These are phyloP conservation scores for Strix aluco DNA, from an alignment of 2,113 vertebrate genomes.

Conservation along the genomic window DNA sequence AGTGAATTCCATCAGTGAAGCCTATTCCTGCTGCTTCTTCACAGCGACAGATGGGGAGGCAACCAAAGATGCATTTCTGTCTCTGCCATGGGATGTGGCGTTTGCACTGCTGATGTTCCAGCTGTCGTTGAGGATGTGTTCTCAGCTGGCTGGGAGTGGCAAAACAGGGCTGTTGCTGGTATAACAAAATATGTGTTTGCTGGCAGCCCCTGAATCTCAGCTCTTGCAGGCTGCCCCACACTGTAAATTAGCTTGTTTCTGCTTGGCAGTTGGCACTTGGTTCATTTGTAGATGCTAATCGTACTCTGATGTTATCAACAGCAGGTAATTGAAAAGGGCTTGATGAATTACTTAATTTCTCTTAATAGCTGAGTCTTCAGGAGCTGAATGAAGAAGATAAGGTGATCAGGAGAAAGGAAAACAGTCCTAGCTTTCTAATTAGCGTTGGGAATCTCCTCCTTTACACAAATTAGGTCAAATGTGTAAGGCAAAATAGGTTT, in stretches of 20 bases:
- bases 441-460: conserved; percentile 63
- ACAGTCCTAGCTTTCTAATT: conserved; percentile 80
- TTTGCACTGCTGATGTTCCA: not conserved
- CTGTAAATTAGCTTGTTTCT: conserved; percentile 75
- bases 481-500: conserved; percentile 12
- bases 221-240: conserved; percentile 46
- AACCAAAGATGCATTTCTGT: not conserved
- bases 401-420: conserved; percentile 75
- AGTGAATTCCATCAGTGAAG: not conserved
- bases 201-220: conserved; percentile 50
- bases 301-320: conserved; percentile 89
- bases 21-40: not conserved
- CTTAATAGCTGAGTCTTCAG: conserved; percentile 89
- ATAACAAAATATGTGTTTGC: conserved; percentile 25
- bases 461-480: conserved; percentile 53
- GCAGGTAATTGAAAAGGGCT: conserved; percentile 93
- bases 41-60: not conserved
- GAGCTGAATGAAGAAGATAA: conserved; percentile 90
- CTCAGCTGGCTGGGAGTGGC: not conserved
- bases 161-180: conserved; percentile 16
- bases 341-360: conserved; percentile 96
- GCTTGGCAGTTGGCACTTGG: conserved; percentile 70
- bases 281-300: conserved; percentile 85
- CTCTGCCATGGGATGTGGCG: not conserved
- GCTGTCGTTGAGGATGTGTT: not conserved